Evolutionary conservation across 2,113 vertebrate species (phyloP).

Genomic region (Eonycteris spelaea): DNA sequence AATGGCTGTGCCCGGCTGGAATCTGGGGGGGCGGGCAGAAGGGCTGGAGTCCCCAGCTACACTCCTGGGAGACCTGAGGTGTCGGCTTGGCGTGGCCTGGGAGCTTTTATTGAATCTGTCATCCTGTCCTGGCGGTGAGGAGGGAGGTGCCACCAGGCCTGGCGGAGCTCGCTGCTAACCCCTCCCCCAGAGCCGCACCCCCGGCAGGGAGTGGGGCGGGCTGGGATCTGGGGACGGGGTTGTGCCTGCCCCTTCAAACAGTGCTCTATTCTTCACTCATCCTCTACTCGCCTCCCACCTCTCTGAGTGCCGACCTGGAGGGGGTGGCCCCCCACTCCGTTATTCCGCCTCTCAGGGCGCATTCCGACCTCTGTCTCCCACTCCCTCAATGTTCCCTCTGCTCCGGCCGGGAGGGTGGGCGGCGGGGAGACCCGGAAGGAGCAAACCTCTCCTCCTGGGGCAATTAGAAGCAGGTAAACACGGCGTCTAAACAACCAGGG

Average conservation of each 20-base stretch:
- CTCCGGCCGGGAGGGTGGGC: neutral
- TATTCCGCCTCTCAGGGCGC: neutral
- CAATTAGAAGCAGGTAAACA: constrained; percentile 56
- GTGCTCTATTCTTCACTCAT: neutral
- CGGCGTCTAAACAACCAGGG: constrained; percentile 41
- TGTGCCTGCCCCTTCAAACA: neutral
- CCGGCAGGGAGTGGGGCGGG: neutral
- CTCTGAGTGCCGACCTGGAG: neutral
- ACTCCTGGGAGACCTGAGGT: neutral
- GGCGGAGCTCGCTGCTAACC: neutral
- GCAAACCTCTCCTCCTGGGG: constrained; percentile 40
- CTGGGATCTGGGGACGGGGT: neutral
- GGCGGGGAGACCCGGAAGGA: neutral
- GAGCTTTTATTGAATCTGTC: constrained; percentile 41
- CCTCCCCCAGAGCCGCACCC: neutral
- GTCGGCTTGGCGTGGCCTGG: constrained; percentile 25
- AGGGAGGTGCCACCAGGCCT: neutral
- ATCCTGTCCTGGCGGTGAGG: neutral
- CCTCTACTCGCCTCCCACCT: neutral
- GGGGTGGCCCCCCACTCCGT: neutral
- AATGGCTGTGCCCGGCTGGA: neutral
- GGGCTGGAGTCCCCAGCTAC: neutral
- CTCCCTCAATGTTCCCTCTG: neutral
- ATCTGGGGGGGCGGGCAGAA: neutral
- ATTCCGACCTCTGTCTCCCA: neutral